Evolutionary conservation across 23 tunicate species (phyloP).

Genomic region (Botrylloides violaceus): DNA sequence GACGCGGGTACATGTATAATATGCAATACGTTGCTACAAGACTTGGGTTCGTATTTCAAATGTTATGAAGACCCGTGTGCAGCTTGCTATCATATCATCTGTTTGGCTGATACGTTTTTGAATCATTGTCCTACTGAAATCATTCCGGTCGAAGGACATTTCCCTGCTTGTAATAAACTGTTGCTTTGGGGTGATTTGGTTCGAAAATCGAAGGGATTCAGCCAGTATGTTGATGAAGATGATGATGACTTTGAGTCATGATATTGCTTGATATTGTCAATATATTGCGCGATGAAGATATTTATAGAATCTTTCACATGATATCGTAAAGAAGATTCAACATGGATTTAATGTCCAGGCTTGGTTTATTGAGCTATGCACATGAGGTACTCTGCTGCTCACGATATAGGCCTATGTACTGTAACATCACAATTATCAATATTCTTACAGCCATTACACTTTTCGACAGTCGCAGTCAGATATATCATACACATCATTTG

Average conservation of each 20-base stretch:
- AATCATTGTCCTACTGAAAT: slow-evolving; percentile 14
- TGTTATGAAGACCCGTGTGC: slow-evolving; percentile 25
- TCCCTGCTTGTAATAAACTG: slow-evolving; percentile 41
- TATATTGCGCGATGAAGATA: too few relatives aligned
- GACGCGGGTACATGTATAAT: slow-evolving; percentile 1
- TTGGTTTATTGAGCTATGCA: too few relatives aligned
- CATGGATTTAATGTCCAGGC: too few relatives aligned
- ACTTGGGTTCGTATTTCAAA: background rate
- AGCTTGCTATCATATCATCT: slow-evolving; percentile 24
- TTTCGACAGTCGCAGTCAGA: too few relatives aligned
- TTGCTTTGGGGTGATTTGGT: slow-evolving; percentile 81
- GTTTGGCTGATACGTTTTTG: slow-evolving; percentile 55
- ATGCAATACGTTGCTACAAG: slow-evolving; percentile 5
- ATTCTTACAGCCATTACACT: too few relatives aligned
- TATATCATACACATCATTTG: too few relatives aligned
- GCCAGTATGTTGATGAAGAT: slow-evolving; percentile 33
- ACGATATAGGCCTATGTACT: too few relatives aligned
- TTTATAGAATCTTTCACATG: too few relatives aligned
- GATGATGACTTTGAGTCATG: background rate
- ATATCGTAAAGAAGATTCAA: too few relatives aligned
- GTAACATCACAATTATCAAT: too few relatives aligned
- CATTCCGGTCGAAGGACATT: slow-evolving; percentile 59
- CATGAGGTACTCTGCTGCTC: too few relatives aligned
- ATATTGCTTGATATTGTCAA: background rate
- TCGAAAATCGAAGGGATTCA: slow-evolving; percentile 59